A percentile compares a stretch with the other conserved stretches of the same genome.
Conservation (phyloP, 2,888 invertebrate species). For the Mystacides longicornis region DNA sequence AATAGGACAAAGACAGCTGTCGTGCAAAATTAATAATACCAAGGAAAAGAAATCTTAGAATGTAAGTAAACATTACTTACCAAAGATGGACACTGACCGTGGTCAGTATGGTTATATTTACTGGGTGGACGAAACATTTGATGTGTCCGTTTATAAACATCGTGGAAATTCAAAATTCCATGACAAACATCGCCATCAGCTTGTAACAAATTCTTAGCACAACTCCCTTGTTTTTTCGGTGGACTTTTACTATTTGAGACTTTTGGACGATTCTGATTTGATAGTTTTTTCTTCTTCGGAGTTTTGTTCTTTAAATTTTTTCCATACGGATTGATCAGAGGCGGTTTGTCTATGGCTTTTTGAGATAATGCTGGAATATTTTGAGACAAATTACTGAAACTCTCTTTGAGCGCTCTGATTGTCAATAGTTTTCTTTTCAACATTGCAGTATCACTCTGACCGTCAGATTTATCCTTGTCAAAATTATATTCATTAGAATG, state of each 20-base stretch:
- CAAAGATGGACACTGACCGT: conserved; percentile 15
- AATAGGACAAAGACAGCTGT: too few relatives aligned
- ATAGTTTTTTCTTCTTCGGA: not conserved
- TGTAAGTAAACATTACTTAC: conserved; percentile 1
- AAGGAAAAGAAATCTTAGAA: not conserved
- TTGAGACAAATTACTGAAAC: conserved; percentile 13
- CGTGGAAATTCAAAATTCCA: conserved; percentile 8
- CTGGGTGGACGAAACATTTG: conserved; percentile 11
- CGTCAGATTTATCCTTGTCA: not conserved
- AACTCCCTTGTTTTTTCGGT: conserved; percentile 4
- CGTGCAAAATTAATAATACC: too few relatives aligned
- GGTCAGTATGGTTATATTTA: conserved; percentile 11
- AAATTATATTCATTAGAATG: too few relatives aligned
- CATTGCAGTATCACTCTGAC: not conserved
- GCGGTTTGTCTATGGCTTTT: not conserved
- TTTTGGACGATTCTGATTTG: too few relatives aligned
- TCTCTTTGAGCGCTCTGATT: conserved; percentile 13
- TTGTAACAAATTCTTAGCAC: too few relatives aligned
- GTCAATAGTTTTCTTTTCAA: conserved; percentile 20
- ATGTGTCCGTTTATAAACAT: conserved; percentile 9
- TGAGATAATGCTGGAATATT: conserved; percentile 5
- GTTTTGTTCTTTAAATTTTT: not conserved
- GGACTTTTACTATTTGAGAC: conserved; percentile 6
- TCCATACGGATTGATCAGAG: conserved; percentile 8
- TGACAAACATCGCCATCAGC: not conserved